These are phyloP conservation scores for Chloroclysta siterata DNA, from an alignment of 2,888 invertebrate species.

Conservation along the genomic window DNA sequence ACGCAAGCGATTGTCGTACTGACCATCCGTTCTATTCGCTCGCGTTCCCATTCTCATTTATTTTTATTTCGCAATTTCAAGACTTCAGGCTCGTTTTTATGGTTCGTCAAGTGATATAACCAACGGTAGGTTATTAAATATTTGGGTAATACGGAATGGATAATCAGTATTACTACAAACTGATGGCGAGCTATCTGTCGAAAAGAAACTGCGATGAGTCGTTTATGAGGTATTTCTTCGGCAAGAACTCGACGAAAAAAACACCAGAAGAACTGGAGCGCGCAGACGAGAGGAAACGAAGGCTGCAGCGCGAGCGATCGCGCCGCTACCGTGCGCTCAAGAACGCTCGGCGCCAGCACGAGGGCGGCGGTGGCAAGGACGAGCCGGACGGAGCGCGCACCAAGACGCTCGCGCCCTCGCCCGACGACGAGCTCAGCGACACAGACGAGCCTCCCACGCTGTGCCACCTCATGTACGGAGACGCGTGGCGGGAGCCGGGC, in stretches of 20 bases:
- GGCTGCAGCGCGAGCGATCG: slow-evolving; percentile 75
- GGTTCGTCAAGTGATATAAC: slow-evolving; percentile 33
- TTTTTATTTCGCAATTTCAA: slow-evolving; percentile 15
- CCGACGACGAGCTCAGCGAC: slow-evolving; percentile 73
- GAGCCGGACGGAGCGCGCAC: slow-evolving; percentile 54
- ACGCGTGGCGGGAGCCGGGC: slow-evolving; percentile 14
- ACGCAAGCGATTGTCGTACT: neutral
- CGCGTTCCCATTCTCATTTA: neutral
- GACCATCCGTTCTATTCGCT: no score
- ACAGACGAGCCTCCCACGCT: slow-evolving; percentile 77
- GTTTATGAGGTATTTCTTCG: slow-evolving; percentile 81
- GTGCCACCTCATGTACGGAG: slow-evolving; percentile 70
- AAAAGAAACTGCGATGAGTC: slow-evolving; percentile 82
- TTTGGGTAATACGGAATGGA: slow-evolving; percentile 59
- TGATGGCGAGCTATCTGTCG: slow-evolving; percentile 80
- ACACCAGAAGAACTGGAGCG: slow-evolving; percentile 77
- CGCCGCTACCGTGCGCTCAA: slow-evolving; percentile 77
- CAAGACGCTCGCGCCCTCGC: slow-evolving; percentile 63
- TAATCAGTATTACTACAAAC: slow-evolving; percentile 79
- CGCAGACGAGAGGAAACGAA: slow-evolving; percentile 76
- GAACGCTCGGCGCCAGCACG: slow-evolving; percentile 77
- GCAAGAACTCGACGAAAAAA: slow-evolving; percentile 76
- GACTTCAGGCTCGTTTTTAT: slow-evolving; percentile 42
- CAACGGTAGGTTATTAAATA: slow-evolving; percentile 23
- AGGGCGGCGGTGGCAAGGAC: slow-evolving; percentile 61